Percentiles rank a stretch among this genome's conserved stretches.
These are phyloP conservation scores for Chloropsis hardwickii DNA, from an alignment of 2,113 vertebrate genomes.

Conservation along the genomic window DNA sequence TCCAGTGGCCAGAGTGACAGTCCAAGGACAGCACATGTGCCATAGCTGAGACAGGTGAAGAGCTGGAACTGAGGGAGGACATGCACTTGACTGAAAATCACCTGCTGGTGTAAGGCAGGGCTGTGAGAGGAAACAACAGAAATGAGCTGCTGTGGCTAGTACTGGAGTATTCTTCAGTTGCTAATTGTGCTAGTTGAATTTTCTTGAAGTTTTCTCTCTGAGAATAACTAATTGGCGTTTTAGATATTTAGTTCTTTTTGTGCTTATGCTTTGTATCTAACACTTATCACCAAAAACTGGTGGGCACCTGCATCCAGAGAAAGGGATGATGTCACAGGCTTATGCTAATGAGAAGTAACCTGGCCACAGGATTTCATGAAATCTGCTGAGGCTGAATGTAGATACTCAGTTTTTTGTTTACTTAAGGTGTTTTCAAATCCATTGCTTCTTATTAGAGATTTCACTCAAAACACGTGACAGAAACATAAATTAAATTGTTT, in stretches of 20 bases:
- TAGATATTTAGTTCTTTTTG: not conserved
- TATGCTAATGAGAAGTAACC: not conserved
- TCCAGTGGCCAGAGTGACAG: not conserved
- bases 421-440: not conserved
- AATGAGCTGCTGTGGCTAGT: not conserved
- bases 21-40: accelerated
- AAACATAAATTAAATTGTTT: not conserved
- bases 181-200: not conserved
- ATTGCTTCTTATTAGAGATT: not conserved
- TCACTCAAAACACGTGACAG: not conserved
- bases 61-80: too few species aligned
- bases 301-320: not conserved
- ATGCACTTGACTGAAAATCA: not conserved
- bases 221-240: not conserved
- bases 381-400: not conserved
- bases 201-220: not conserved
- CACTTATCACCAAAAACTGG: not conserved
- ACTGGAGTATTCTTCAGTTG: not conserved
- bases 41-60: not conserved
- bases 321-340: not conserved
- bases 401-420: not conserved
- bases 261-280: not conserved
- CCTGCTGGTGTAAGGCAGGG: not conserved
- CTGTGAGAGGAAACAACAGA: not conserved
- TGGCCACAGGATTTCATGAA: not conserved